Evolutionary conservation across 2,888 invertebrate species (phyloP).

Genomic region (Boloria selene): DNA sequence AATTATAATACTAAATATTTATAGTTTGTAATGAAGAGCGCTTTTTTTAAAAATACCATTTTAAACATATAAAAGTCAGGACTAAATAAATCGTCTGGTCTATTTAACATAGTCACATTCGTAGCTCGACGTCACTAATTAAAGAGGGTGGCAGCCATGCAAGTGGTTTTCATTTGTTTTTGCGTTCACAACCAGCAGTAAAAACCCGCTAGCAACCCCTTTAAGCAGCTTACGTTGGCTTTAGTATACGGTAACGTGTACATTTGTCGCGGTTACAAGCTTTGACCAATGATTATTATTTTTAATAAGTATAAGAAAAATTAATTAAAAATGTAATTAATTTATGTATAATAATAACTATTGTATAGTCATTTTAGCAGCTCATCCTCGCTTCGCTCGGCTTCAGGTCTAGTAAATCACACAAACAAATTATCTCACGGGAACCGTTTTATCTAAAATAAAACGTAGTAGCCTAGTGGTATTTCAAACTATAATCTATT

Average conservation of each 20-base stretch:
- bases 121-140: conserved; percentile 47
- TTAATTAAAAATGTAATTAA: no score
- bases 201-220: conserved; percentile 38
- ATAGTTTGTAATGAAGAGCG: no score
- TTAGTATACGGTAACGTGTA: conserved; percentile 28
- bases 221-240: conserved; percentile 38
- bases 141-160: conserved; percentile 50
- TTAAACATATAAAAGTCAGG: background rate
- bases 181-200: conserved; percentile 41
- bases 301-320: background rate
- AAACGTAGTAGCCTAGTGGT: no score
- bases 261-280: conserved; percentile 24
- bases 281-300: conserved; percentile 28
- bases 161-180: conserved; percentile 49
- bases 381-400: no score
- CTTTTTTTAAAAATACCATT: no score
- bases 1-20: no score
- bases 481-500: no score
- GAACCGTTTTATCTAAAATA: no score
- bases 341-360: no score
- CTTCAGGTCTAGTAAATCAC: no score
- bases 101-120: conserved; percentile 39
- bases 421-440: no score
- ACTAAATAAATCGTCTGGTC: conserved; percentile 25
- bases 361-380: no score